Conservation (phyloP, 2,113 vertebrate genomes). For the Cryptotis parvus region DNA sequence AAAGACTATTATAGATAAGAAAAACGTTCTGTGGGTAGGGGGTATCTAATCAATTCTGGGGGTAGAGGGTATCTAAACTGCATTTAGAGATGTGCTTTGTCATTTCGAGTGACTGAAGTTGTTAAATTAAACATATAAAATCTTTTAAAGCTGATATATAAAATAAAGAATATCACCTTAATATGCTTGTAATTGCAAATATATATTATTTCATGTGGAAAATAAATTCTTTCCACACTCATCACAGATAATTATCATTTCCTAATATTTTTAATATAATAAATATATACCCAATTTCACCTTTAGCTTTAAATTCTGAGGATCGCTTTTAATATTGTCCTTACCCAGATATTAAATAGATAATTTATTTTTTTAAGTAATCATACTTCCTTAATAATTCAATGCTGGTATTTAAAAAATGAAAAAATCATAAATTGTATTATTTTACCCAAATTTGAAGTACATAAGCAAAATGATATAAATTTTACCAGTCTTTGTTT, state of each 20-base stretch:
- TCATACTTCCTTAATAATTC: conserved; percentile 46
- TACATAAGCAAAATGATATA: background rate
- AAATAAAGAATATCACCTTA: background rate
- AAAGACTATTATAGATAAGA: too few species aligned
- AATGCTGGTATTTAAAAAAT: conserved; percentile 41
- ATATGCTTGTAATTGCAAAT: background rate
- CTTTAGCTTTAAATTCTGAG: background rate
- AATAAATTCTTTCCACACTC: conserved; percentile 1
- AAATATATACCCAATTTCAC: background rate
- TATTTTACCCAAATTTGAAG: background rate
- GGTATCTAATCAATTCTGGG: too few species aligned
- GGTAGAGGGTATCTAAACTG: too few species aligned
- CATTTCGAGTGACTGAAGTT: background rate
- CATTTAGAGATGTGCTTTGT: background rate
- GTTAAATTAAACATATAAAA: background rate
- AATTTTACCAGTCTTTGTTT: background rate
- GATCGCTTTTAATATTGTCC: background rate
- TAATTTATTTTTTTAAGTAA: conserved; percentile 12
- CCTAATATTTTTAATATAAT: background rate
- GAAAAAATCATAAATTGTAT: background rate
- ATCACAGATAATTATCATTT: background rate
- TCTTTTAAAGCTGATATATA: background rate
- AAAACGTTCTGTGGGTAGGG: too few species aligned
- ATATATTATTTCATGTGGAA: background rate
- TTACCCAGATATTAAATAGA: conserved; percentile 4